Base-by-base conservation (phyloP, 2,888 invertebrate genomes). In the Lepas anatifera region DNA sequence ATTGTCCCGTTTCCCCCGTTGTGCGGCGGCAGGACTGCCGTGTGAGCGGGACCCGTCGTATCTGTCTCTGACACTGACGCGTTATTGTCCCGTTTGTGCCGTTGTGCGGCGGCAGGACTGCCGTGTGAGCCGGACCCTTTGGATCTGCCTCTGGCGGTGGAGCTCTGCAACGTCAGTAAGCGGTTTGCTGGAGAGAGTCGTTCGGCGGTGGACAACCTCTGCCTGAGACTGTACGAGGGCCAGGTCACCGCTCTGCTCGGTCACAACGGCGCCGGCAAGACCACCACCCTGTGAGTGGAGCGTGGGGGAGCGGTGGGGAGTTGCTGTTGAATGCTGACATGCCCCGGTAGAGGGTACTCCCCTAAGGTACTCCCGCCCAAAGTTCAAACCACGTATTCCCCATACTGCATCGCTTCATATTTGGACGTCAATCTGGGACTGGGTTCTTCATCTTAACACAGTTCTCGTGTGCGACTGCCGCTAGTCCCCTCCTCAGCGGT, bases 251-350 rank as follows among this genome's bases (percentile, higher is more conserved):
- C 92, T 18, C 84, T 95, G 73, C 81, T 95, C 32, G 94, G 94
- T 0, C 88, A 94, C 75, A 95, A 95, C 76, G 94, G 95, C 0
- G 94, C 95, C 1, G 95, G 95, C 18, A 95, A 95, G 80, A 93
- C 93, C 29, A 95, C 95, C 0, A 88, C 94, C 0, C 92, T 93
- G 92, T 92, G 74, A 75, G 78, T 75, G 58, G 16, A 22, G 7
- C 4, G 8, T 8, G 25, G 50, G 25, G 46, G 18, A 16, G 13
- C 11, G 46, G 46, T 22, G 10, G 46, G 46, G 18, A 4, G 43
- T 22, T 46, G 18, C 43, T 3, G 43, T 22, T 46, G n/a, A n/a
- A n/a, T n/a, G n/a, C n/a, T n/a, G n/a, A n/a, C n/a, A n/a, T n/a
- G n/a, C n/a, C n/a, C n/a, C n/a, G n/a, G n/a, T n/a, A n/a, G n/a